Percentiles rank a stretch among this genome's conserved stretches.
phyloP scores from a whole-genome alignment of 2,113 vertebrate species.

The Craseonycteris thonglongyai region DNA sequence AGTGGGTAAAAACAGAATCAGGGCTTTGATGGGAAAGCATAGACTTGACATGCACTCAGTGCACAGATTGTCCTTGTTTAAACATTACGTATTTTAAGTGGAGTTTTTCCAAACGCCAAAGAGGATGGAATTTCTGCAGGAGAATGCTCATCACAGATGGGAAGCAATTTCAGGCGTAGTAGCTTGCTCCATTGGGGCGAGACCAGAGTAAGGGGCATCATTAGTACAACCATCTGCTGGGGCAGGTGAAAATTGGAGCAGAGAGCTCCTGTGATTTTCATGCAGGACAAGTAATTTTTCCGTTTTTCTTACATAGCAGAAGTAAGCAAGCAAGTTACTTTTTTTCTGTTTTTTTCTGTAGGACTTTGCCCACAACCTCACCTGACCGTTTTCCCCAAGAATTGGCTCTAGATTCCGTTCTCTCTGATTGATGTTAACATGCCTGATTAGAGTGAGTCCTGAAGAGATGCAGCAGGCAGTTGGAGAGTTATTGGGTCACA shows the following conservation, averaged over 20 bases:
- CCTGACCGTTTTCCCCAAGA: not conserved
- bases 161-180: not conserved
- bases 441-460: not conserved
- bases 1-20: not conserved
- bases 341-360: not conserved
- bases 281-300: not conserved
- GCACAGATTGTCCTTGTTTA: not conserved
- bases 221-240: not conserved
- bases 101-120: not conserved
- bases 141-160: not conserved
- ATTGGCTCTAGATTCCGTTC: not conserved
- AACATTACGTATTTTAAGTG: not conserved
- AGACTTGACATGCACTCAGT: not conserved
- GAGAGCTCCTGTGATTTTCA: not conserved
- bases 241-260: not conserved
- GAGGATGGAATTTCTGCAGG: not conserved
- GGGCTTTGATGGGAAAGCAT: not conserved
- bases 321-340: not conserved
- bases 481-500: not conserved
- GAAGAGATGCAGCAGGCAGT: not conserved
- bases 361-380: not conserved
- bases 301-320: not conserved
- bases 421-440: not conserved
- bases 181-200: not conserved
- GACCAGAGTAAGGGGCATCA: not conserved